These are phyloP conservation scores for Spisula subtruncata DNA, from an alignment of 2,888 invertebrate genomes.

Conservation along the genomic window DNA sequence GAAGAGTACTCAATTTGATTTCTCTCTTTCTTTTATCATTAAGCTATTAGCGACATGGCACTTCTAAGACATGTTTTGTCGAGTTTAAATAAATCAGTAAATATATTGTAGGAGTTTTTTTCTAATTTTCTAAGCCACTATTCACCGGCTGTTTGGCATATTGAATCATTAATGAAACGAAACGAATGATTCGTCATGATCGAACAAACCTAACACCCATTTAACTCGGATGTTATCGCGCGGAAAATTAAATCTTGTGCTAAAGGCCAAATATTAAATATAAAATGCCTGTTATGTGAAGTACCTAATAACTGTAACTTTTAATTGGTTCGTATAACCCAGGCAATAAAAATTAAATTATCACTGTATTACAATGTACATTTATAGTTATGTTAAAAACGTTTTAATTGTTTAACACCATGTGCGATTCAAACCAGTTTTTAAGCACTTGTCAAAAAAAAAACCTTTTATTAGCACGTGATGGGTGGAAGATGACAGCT, in stretches of 20 bases:
- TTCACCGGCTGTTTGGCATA: not conserved
- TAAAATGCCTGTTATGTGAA: no score
- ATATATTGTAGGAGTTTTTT: not conserved
- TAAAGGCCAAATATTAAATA: no score
- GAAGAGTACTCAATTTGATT: slow-evolving; percentile 18
- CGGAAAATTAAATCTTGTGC: not conserved
- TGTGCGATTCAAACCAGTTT: no score
- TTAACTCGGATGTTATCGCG: not conserved
- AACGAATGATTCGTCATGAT: not conserved
- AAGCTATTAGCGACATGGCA: not conserved
- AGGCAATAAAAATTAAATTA: no score
- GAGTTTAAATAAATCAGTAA: not conserved
- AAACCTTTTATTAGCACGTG: no score
- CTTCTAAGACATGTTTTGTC: not conserved
- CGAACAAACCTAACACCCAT: not conserved
- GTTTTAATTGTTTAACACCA: no score
- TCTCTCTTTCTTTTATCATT: not conserved
- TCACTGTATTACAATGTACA: no score
- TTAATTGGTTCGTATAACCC: no score
- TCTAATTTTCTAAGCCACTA: not conserved
- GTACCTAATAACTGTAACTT: no score
- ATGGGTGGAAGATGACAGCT: no score
- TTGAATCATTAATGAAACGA: not conserved
- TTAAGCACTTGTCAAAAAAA: no score
- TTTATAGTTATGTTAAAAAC: no score